phyloP scores from a whole-genome alignment of 2,888 invertebrate genomes.

The Tachina lurida region DNA sequence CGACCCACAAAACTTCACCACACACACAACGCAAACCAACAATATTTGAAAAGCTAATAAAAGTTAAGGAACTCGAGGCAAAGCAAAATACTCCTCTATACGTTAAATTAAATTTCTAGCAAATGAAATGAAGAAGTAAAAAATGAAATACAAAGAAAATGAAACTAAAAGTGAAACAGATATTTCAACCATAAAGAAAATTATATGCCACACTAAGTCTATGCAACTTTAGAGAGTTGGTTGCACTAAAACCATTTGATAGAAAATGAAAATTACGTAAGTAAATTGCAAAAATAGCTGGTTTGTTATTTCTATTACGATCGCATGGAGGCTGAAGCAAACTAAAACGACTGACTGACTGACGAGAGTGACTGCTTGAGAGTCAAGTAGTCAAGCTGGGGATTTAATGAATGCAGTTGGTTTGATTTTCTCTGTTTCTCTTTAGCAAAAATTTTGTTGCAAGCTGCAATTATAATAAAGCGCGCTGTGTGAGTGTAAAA shows the following conservation, averaged over 20 bases:
- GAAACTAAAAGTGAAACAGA: conserved; percentile 65
- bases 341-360: not conserved
- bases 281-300: conserved; percentile 59
- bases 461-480: conserved; percentile 65
- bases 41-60: conserved; percentile 30
- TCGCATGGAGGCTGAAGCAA: conserved; percentile 59
- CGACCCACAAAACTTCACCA: conserved; percentile 67
- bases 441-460: conserved; percentile 26
- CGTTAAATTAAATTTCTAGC: not conserved
- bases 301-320: conserved; percentile 54
- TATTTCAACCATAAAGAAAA: conserved; percentile 47
- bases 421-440: not conserved
- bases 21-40: conserved; percentile 15
- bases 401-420: conserved; percentile 51
- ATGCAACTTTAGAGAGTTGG: conserved; percentile 55
- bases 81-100: not conserved
- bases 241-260: conserved; percentile 4
- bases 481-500: conserved; percentile 56
- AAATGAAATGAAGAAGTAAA: conserved; percentile 26
- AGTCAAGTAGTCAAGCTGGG: conserved; percentile 13
- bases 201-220: conserved; percentile 41
- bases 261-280: conserved; percentile 65
- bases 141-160: conserved; percentile 24
- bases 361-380: conserved; percentile 9
- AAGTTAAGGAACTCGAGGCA: conserved; percentile 22